Conservation (phyloP, 2,888 invertebrate genomes). For the Julus scandinavius region DNA sequence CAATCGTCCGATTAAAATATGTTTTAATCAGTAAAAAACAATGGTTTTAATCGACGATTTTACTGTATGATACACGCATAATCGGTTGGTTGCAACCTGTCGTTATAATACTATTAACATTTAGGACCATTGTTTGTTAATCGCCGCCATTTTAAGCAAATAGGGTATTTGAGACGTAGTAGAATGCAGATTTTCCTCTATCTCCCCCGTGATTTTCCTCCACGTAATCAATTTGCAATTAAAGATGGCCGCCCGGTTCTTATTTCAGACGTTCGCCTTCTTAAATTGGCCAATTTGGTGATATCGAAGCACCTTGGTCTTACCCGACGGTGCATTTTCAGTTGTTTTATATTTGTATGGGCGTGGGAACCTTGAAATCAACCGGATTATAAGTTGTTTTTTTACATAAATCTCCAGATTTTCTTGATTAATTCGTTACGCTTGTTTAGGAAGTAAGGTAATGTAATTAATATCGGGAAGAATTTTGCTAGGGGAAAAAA, state of each 20-base stretch:
- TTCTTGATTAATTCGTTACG: neutral
- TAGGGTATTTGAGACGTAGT: neutral
- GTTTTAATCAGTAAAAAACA: neutral
- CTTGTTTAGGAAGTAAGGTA: neutral
- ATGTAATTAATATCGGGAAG: neutral
- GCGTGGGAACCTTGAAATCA: constrained; percentile 21
- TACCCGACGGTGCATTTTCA: neutral
- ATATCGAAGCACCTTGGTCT: neutral
- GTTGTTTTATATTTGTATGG: neutral
- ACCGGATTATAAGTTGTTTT: neutral
- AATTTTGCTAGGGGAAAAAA: neutral
- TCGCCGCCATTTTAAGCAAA: neutral
- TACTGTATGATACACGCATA: neutral
- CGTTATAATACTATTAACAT: neutral
- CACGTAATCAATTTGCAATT: constrained; percentile 21
- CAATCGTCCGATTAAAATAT: neutral
- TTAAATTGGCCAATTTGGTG: constrained; percentile 27
- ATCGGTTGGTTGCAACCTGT: neutral
- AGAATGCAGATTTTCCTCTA: neutral
- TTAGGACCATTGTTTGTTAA: constrained; percentile 2
- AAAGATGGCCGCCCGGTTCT: neutral
- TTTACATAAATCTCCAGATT: neutral
- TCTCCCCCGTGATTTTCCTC: neutral
- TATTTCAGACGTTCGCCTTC: neutral
- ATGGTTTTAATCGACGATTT: neutral